These are phyloP conservation scores for Tragelaphus eurycerus DNA, from an alignment of 2,797 vertebrate genomes.

Conservation along the genomic window DNA sequence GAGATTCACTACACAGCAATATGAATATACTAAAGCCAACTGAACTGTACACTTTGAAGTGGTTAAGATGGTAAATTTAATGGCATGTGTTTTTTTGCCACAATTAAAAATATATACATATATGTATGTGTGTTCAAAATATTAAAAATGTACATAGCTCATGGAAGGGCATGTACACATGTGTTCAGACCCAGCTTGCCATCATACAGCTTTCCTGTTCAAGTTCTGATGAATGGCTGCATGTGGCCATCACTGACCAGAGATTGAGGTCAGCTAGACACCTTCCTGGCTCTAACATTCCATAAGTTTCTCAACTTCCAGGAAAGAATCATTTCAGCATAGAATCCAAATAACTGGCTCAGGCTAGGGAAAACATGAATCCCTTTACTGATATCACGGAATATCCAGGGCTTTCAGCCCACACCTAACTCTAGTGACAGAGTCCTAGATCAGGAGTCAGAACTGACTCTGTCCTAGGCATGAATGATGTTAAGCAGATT, in stretches of 20 bases:
- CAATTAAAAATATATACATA: background rate
- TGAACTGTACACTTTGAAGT: background rate
- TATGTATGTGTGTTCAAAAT: background rate
- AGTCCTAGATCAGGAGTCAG: background rate
- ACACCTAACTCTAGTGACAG: background rate
- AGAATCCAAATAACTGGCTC: background rate
- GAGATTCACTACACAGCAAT: background rate
- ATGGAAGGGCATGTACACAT: background rate
- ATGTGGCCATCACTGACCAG: background rate
- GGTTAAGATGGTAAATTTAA: background rate
- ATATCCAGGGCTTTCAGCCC: background rate
- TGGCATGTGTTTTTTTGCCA: background rate
- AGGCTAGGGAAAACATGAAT: background rate
- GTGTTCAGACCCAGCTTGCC: background rate
- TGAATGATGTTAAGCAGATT: background rate
- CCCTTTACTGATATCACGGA: background rate
- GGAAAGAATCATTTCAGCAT: background rate
- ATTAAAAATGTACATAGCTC: background rate
- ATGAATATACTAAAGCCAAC: background rate
- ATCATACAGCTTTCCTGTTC: background rate
- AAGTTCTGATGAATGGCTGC: background rate
- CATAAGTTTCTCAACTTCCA: background rate
- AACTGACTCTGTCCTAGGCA: background rate
- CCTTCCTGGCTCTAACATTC: background rate
- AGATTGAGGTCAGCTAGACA: background rate